Conservation (phyloP, 2,888 invertebrate genomes). For the Ennomos erosarius region DNA sequence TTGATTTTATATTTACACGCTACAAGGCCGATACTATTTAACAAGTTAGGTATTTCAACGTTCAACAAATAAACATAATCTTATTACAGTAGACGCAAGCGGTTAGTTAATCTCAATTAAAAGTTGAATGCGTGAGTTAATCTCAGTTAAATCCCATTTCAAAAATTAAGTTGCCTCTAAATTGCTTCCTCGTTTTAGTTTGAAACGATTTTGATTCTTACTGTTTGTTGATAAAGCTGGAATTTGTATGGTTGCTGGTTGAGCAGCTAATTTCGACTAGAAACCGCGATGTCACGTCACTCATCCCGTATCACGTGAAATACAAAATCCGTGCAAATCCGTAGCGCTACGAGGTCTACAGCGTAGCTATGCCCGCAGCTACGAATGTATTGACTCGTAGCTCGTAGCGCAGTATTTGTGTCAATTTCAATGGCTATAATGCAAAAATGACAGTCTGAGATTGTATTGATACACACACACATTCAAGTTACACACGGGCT, state of each 20-base stretch:
- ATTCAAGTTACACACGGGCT: too few species aligned
- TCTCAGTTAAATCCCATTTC: constrained; percentile 24
- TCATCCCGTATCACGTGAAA: constrained; percentile 27
- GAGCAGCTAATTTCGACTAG: constrained; percentile 28
- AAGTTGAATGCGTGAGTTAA: constrained; percentile 30
- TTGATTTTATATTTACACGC: too few species aligned
- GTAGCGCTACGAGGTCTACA: constrained; percentile 24
- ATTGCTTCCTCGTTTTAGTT: constrained; percentile 27
- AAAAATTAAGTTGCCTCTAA: constrained; percentile 35
- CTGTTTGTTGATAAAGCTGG: constrained; percentile 9
- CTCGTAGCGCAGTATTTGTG: background rate
- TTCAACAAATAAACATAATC: constrained; percentile 20
- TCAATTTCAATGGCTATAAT: background rate
- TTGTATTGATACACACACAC: too few species aligned
- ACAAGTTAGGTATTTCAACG: background rate
- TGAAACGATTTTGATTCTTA: constrained; percentile 15
- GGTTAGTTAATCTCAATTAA: constrained; percentile 29
- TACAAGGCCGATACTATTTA: too few species aligned
- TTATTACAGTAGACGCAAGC: constrained; percentile 18
- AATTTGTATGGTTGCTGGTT: constrained; percentile 8
- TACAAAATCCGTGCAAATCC: constrained; percentile 28
- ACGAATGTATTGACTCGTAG: constrained; percentile 8
- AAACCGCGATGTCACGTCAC: constrained; percentile 34
- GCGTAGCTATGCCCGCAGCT: constrained; percentile 28
- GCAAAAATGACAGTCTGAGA: too few species aligned